Base-by-base conservation (phyloP, 2,888 invertebrate genomes). In the Scaptomyza parva region DNA sequence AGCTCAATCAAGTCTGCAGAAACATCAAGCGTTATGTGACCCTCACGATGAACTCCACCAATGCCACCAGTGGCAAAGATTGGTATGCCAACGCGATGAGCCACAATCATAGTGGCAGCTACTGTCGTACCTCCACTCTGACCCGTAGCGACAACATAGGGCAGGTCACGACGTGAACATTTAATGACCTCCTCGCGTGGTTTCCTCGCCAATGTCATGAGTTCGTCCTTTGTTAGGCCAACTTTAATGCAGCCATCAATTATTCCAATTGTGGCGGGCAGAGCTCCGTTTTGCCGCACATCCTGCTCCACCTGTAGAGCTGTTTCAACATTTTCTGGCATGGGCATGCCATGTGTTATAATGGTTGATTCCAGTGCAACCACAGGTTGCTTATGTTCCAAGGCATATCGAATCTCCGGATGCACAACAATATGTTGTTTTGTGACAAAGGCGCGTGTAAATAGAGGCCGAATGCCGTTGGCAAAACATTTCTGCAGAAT, bases 321-420 rank as follows among this genome's bases (percentile, higher is more conserved):
- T 30, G 97, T 98, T 76, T 96, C 93, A 48, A 98, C 92, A 92
- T 99, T 99, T 52, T 96, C 93, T 0, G 99, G 99, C 92, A 94
- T 96, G 0, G 99, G 98, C 97, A 99, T 97, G 40, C 99, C 99
- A 92, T 99, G 99, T 1, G 99, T 99, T 9, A 99, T 97, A 70
- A 99, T 98, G 1, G 99, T 98, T 7, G 98, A 98, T 93, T 99
- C 99, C 76, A 99, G 92, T 2, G 99, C 98, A 17, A 99, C 98
- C 64, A 99, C 93, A 8, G 98, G 96, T 73, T 93, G 92, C 26
- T 93, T 92, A 45, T 92, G 91, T 53, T 92, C 91, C 75, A 96
- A 91, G 7, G 97, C 97, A 53, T 92, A 89, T 55, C 89, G 89
- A 51, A 98, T 95, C 88, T 95, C 94, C 30, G 94, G 93, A 55